Conservation (phyloP, 2,888 invertebrate genomes). For the Idaea biselata region DNA sequence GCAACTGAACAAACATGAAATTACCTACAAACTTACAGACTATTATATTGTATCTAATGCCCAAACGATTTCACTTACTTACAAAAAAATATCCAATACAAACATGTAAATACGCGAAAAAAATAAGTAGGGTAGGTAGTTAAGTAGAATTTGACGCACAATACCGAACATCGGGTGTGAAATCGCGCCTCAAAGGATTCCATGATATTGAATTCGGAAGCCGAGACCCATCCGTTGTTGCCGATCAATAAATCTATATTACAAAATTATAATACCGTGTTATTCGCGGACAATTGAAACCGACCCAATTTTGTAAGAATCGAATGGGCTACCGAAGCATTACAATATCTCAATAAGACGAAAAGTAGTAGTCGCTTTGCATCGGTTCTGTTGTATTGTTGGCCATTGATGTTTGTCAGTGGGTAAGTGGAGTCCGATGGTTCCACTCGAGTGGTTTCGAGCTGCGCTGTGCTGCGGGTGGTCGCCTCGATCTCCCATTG, state of each 20-base stretch:
- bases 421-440: constrained; percentile 42
- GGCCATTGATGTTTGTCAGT: constrained; percentile 58
- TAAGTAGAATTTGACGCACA: constrained; percentile 16
- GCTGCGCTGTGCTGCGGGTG: constrained; percentile 63
- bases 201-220: constrained; percentile 45
- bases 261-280: constrained; percentile 41
- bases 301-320: constrained; percentile 56
- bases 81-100: constrained; percentile 20
- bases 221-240: constrained; percentile 36
- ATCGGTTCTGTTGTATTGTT: constrained; percentile 41
- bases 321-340: constrained; percentile 50
- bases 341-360: constrained; percentile 3
- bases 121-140: constrained; percentile 9
- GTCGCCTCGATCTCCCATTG: constrained; percentile 47
- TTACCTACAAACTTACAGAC: constrained; percentile 14
- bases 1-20: constrained; percentile 13
- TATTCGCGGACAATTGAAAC: constrained; percentile 57
- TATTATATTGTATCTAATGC: constrained; percentile 11
- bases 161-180: constrained; percentile 35
- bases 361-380: constrained; percentile 26
- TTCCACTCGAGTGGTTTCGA: constrained; percentile 65
- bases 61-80: not conserved
- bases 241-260: constrained; percentile 48
- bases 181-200: constrained; percentile 44
- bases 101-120: constrained; percentile 18